Evolutionary conservation across 1,140 invertebrate species (phyloP).

Genomic region (Meteorus sp.): DNA sequence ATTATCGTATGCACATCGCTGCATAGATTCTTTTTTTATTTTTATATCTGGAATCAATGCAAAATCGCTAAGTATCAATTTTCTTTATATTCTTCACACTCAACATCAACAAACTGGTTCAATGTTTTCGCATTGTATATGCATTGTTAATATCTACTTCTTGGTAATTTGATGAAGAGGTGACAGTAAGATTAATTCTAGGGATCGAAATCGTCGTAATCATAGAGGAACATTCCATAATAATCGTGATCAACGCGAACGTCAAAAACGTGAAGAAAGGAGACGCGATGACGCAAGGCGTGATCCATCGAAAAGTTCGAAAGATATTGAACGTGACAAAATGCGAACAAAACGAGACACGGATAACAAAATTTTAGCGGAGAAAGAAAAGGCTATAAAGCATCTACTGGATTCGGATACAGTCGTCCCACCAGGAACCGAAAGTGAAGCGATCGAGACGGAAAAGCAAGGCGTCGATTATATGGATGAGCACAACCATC

Average conservation of each 20-base stretch:
- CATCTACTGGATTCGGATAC: conserved; percentile 53
- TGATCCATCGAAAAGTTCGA: conserved; percentile 53
- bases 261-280: conserved; percentile 40
- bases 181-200: conserved; percentile 33
- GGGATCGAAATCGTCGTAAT: conserved; percentile 26
- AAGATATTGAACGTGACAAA: conserved; percentile 56
- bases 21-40: conserved; percentile 11
- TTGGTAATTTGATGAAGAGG: conserved; percentile 19
- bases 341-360: conserved; percentile 48
- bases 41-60: conserved; percentile 2
- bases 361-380: conserved; percentile 53
- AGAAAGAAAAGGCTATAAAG: conserved; percentile 57
- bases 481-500: conserved; percentile 26
- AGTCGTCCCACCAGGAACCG: conserved; percentile 56
- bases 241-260: conserved; percentile 31
- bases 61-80: no score
- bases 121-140: no score
- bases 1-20: not conserved
- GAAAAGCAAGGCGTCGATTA: conserved; percentile 43
- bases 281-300: conserved; percentile 45
- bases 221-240: conserved; percentile 31
- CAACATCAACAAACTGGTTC: no score
- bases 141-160: no score
- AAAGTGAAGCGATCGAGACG: conserved; percentile 49
- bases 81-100: no score